phyloP scores from a whole-genome alignment of 92 coral and sea anemone genomes.

The Actinostola sp. region DNA sequence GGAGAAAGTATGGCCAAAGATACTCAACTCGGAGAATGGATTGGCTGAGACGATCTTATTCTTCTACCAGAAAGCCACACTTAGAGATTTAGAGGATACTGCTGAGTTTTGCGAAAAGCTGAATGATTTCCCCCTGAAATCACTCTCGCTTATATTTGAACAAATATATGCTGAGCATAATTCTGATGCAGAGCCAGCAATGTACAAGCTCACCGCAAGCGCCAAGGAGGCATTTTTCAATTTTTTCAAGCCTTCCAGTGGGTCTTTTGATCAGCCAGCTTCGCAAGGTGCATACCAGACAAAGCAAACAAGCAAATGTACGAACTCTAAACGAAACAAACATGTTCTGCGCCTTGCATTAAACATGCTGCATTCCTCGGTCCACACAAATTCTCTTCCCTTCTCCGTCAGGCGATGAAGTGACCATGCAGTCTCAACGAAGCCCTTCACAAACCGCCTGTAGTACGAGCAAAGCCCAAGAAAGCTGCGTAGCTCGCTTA shows the following conservation, averaged over 20 bases:
- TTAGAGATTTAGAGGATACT: no score
- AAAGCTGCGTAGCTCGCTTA: conserved; percentile 8
- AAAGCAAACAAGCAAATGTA: conserved; percentile 28
- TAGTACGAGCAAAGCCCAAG: conserved; percentile 26
- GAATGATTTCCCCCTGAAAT: no score
- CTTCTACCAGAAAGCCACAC: no score
- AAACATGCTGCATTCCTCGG: no score
- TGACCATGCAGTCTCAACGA: conserved; percentile 11
- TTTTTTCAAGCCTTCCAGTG: conserved; percentile 46
- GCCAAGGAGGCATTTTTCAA: conserved; percentile 56
- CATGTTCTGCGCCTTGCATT: conserved; percentile 41
- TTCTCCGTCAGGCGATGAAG: conserved; percentile 30
- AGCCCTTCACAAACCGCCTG: neutral
- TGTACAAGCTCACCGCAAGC: conserved; percentile 32
- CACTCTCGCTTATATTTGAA: no score
- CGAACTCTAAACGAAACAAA: conserved; percentile 43
- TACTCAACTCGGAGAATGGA: no score
- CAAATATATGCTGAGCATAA: conserved; percentile 51
- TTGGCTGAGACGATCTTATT: no score
- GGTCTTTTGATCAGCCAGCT: conserved; percentile 16
- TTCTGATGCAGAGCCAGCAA: conserved; percentile 4
- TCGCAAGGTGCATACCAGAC: conserved; percentile 7
- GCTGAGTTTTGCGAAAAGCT: no score
- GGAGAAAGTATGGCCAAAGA: no score
- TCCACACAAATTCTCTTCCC: no score